Evolutionary conservation across 2,888 invertebrate species (phyloP).

Genomic region (Synanthedon tipuliformis): DNA sequence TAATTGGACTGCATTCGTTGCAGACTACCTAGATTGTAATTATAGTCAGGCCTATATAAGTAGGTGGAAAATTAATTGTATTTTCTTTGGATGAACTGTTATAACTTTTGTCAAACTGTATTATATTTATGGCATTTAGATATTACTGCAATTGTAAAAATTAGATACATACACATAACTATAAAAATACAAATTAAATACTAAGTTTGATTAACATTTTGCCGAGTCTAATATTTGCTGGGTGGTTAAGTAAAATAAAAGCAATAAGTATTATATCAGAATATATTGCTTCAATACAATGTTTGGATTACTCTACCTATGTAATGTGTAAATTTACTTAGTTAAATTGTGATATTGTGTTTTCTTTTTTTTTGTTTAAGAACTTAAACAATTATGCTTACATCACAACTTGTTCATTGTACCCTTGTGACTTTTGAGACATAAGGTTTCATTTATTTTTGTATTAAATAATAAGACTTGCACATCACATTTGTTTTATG

Average conservation of each 20-base stretch:
- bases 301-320: constrained; percentile 23
- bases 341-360: constrained; percentile 62
- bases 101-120: no score
- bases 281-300: constrained; percentile 38
- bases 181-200: constrained; percentile 46
- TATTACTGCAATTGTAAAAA: constrained; percentile 57
- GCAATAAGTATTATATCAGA: constrained; percentile 52
- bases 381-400: constrained; percentile 30
- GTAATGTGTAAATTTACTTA: constrained; percentile 50
- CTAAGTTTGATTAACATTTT: constrained; percentile 25
- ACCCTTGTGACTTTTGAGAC: constrained; percentile 41
- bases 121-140: constrained; percentile 66
- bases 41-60: no score
- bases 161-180: constrained; percentile 39
- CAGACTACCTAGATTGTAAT: no score
- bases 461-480: constrained; percentile 52
- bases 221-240: constrained; percentile 31
- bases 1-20: constrained; percentile 3
- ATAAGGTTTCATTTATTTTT: constrained; percentile 62
- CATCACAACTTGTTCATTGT: constrained; percentile 30
- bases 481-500: constrained; percentile 55
- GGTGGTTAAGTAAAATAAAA: constrained; percentile 23
- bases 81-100: no score
- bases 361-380: constrained; percentile 37
- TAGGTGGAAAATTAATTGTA: no score